Evolutionary conservation across 2,797 vertebrate genomes (phyloP).

Genomic region (Valencia hispanica): DNA sequence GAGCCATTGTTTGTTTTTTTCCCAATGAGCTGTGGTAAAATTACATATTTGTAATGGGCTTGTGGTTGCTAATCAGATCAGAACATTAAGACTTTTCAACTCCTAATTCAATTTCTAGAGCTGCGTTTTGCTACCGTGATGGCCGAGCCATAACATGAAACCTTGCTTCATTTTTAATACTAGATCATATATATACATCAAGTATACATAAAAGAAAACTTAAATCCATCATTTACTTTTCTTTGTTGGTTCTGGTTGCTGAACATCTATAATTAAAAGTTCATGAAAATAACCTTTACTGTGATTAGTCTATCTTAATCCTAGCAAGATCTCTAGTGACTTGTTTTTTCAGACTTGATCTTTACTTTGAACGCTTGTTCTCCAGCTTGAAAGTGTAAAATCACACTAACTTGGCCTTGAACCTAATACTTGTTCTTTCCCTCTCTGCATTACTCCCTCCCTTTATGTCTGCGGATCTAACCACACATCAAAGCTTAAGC

Average conservation of each 20-base stretch:
- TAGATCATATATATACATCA: no score
- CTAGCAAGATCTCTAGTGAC: constrained; percentile 34
- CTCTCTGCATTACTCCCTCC: constrained; percentile 6
- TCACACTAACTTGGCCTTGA: constrained; percentile 47
- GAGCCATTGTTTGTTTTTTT: no score
- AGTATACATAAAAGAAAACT: no score
- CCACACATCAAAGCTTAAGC: constrained; percentile 57
- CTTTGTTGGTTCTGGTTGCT: constrained; percentile 13
- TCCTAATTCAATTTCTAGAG: not conserved
- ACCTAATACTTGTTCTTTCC: constrained; percentile 25
- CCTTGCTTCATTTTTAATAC: constrained; percentile 5
- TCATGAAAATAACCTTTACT: constrained; percentile 40
- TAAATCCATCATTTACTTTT: no score
- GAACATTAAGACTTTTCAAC: not conserved
- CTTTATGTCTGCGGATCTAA: constrained; percentile 44
- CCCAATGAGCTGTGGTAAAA: no score
- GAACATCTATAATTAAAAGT: constrained; percentile 42
- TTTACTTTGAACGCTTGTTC: constrained; percentile 29
- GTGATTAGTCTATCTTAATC: constrained; percentile 17
- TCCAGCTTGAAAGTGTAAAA: constrained; percentile 49
- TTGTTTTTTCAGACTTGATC: constrained; percentile 10
- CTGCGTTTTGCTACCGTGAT: not conserved
- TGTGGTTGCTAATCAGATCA: not conserved
- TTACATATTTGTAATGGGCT: no score
- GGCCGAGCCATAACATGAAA: not conserved